Base-by-base conservation (phyloP, 2,888 invertebrate species). In the Andrena haemorrhoa region DNA sequence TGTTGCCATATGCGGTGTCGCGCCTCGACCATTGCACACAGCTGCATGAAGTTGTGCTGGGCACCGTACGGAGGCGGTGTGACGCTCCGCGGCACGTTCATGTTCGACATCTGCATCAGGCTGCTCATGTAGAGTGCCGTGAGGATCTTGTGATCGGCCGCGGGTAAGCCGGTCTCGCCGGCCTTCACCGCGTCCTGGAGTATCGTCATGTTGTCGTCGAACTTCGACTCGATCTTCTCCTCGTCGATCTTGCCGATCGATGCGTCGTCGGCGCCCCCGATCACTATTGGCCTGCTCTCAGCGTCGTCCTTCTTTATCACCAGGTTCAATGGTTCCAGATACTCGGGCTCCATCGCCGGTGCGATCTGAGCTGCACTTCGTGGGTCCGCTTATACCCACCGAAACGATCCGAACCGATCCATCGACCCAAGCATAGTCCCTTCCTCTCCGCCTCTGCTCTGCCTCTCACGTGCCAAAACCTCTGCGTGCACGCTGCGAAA, bases 301-400 rank as follows among this genome's bases (percentile, higher is more conserved):
- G 84, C 83, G 87, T 89, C 89, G 87, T 92, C 89, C 89, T 94
- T 94, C 90, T 94, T 94, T 82, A 94, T 94, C 88, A 94, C 94
- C 90, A 95, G 93, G 94, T 95, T 95, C 94, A 95, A 94, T 94
- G 95, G 94, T 83, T 94, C 93, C 89, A 91, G 88, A 79, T 92
- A 94, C 89, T 94, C 93, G 92, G 94, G 92, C 93, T 94, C 94
- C 94, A 94, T 94, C 87, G 92, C 93, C 92, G 64, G 88, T 83
- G 82, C 68, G 73, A 56, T 68, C 84, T 64, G 41, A 79, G 61
- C 72, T 64, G 66, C 64, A 10, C 75, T 74, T 81, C 73, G 83
- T 76, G 81, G 87, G 83, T 65, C 79, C 63, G 53, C 75, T 71
- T 79, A 79, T 74, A 75, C 81, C 86, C 86, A 86, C 83, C 72